phyloP scores from a whole-genome alignment of 2,888 invertebrate genomes.

The Callimorpha dominula region DNA sequence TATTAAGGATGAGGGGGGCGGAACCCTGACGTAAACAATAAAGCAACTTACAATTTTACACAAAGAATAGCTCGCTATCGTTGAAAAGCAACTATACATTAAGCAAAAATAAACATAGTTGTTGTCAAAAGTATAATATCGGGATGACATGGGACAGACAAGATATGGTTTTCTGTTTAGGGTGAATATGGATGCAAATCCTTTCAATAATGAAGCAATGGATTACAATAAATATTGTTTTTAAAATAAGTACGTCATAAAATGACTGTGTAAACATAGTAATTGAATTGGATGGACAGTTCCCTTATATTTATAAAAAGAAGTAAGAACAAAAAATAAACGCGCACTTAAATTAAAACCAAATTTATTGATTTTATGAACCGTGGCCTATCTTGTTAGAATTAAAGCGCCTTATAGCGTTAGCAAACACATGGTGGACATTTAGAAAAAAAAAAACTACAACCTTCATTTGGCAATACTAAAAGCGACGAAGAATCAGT shows the following conservation, averaged over 20 bases:
- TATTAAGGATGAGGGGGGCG: no score
- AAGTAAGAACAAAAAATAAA: neutral
- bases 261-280: neutral
- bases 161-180: neutral
- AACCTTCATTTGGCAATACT: conserved; percentile 13
- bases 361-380: neutral
- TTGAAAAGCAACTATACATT: neutral
- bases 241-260: neutral
- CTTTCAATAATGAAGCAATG: neutral
- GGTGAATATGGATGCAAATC: neutral
- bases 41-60: no score
- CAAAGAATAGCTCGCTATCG: no score
- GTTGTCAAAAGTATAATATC: neutral
- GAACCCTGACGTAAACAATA: no score
- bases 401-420: neutral
- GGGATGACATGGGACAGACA: neutral
- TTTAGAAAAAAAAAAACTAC: conserved; percentile 9
- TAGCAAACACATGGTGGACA: conserved; percentile 1
- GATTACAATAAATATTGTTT: neutral
- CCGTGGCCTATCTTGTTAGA: neutral
- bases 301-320: no score
- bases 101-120: neutral
- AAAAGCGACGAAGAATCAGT: conserved; percentile 7
- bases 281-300: neutral
- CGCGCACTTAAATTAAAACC: neutral